Percentiles rank a stretch among this genome's conserved stretches.
Evolutionary conservation across 2,797 vertebrate genomes (phyloP).

Genomic region (Morelia viridis): DNA sequence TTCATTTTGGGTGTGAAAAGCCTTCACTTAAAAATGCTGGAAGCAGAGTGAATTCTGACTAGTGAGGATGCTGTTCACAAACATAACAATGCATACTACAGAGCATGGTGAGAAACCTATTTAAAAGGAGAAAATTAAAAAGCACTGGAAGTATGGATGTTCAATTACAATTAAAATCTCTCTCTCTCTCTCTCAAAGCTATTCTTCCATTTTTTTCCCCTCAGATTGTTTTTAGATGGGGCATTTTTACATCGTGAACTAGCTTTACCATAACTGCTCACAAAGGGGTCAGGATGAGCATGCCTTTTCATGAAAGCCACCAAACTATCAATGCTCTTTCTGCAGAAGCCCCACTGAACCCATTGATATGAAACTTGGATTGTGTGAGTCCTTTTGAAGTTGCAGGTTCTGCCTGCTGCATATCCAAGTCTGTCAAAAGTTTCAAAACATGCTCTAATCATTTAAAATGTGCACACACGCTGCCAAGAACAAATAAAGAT

Average conservation of each 20-base stretch:
- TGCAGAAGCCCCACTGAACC: neutral
- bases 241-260: neutral
- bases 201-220: neutral
- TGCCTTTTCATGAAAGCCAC: neutral
- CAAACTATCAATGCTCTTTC: neutral
- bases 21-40: neutral
- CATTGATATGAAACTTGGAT: neutral
- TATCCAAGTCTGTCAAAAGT: neutral
- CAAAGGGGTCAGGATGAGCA: neutral
- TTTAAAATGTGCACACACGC: neutral
- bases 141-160: neutral
- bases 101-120: neutral
- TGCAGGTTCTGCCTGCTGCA: neutral
- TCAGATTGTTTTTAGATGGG: neutral
- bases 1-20: neutral
- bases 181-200: neutral
- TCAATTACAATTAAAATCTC: neutral
- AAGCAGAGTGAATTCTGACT: neutral
- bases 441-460: neutral
- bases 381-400: neutral
- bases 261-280: neutral
- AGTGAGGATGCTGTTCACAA: neutral
- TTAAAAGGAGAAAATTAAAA: neutral
- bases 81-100: neutral
- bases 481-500: neutral